phyloP scores from a whole-genome alignment of 2,113 vertebrate species.

The Tautogolabrus adspersus region DNA sequence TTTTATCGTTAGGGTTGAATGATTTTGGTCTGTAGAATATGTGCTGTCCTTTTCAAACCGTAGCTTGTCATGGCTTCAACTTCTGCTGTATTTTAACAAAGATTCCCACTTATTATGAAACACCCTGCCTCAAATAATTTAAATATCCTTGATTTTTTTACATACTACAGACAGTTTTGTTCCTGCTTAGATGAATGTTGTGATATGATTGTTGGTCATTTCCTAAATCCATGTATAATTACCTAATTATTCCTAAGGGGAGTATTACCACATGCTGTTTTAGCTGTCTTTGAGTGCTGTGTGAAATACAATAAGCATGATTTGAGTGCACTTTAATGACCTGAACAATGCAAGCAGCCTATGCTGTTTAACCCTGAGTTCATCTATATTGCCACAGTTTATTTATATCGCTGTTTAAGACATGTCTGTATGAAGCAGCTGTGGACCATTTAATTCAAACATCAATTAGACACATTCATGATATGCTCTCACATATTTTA shows the following conservation, averaged over 20 bases:
- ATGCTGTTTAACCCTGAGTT: slow-evolving; percentile 7
- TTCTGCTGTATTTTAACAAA: slow-evolving; percentile 3
- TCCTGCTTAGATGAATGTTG: background rate
- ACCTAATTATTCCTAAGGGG: slow-evolving; percentile 12
- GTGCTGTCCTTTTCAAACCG: background rate
- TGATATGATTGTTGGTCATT: slow-evolving; percentile 15
- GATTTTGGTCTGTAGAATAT: slow-evolving; percentile 28
- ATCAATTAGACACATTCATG: background rate
- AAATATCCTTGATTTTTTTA: background rate
- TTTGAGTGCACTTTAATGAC: slow-evolving; percentile 17
- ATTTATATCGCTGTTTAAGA: background rate
- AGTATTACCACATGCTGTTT: background rate
- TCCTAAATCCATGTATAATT: background rate
- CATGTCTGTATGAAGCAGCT: background rate
- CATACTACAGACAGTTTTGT: background rate
- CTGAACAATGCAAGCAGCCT: background rate
- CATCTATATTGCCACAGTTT: background rate
- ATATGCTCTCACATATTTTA: background rate
- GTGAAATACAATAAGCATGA: slow-evolving; percentile 20
- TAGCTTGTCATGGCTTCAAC: background rate
- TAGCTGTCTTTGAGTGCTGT: background rate
- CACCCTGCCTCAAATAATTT: background rate
- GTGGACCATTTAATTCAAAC: slow-evolving; percentile 12
- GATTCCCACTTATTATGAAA: background rate
- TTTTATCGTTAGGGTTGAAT: slow-evolving; percentile 4